Percentiles rank a stretch among this genome's conserved stretches.
phyloP scores from a whole-genome alignment of 2,113 vertebrate genomes.

The Lophura nycthemera region DNA sequence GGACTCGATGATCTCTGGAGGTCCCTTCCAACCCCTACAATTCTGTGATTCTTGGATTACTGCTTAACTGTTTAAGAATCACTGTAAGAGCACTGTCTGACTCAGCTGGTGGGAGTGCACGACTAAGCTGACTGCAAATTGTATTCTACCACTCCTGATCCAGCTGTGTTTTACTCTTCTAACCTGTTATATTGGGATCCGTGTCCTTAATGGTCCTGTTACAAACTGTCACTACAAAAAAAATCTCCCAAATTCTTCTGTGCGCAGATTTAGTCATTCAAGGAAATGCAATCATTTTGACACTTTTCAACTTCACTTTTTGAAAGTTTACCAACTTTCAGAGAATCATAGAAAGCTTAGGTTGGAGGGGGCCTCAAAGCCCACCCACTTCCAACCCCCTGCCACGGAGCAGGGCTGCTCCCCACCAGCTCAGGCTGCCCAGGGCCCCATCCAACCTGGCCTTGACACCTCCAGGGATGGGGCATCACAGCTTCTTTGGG shows the following conservation, averaged over 20 bases:
- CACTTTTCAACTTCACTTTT: rapidly evolving
- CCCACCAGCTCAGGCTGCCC: too few relatives aligned
- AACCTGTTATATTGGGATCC: background rate
- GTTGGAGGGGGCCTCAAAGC: too few relatives aligned
- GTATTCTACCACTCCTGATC: background rate
- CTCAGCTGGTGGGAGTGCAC: background rate
- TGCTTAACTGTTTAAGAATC: background rate
- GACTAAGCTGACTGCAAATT: background rate
- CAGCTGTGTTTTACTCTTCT: background rate
- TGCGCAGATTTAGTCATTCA: background rate
- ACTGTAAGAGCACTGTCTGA: background rate
- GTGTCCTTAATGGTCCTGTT: rapidly evolving
- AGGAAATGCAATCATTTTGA: background rate
- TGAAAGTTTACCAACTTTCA: background rate
- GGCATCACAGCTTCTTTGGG: too few relatives aligned
- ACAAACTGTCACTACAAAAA: background rate
- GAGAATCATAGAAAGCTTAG: too few relatives aligned
- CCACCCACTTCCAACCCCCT: too few relatives aligned
- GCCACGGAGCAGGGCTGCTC: too few relatives aligned
- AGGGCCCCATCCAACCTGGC: too few relatives aligned
- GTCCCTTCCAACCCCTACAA: too few relatives aligned
- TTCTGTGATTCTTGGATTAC: too few relatives aligned
- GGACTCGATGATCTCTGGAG: too few relatives aligned
- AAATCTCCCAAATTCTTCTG: background rate
- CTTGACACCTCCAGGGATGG: too few relatives aligned